Conservation (phyloP, 2,888 invertebrate species). For the Ophraella communa region DNA sequence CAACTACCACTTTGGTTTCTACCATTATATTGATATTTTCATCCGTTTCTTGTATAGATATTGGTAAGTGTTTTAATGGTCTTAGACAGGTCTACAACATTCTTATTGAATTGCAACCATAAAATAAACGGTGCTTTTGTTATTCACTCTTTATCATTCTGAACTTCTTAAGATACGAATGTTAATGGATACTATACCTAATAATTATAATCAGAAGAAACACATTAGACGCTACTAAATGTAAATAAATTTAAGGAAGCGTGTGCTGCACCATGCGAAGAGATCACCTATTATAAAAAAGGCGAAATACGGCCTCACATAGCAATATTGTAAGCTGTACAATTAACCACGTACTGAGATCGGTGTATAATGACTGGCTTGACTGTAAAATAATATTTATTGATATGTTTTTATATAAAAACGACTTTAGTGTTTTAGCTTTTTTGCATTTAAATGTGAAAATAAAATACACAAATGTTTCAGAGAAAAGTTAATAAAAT, state of each 20-base stretch:
- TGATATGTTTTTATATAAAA: slow-evolving; percentile 10
- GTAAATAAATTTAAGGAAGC: no score
- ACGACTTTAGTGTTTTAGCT: slow-evolving; percentile 16
- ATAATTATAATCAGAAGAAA: no score
- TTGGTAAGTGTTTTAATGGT: no score
- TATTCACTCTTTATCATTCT: no score
- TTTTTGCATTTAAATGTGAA: slow-evolving; percentile 2
- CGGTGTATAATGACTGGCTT: slow-evolving; percentile 26
- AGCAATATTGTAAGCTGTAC: slow-evolving; percentile 15
- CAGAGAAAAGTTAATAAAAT: not conserved
- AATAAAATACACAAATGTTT: not conserved
- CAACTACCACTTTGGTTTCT: not conserved
- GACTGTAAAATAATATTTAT: slow-evolving; percentile 32
- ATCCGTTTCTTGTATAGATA: slow-evolving; percentile 1
- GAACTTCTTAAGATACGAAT: no score
- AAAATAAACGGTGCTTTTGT: no score
- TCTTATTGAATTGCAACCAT: no score
- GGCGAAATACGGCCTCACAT: not conserved
- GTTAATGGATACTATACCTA: no score
- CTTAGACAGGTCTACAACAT: no score
- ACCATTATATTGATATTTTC: not conserved
- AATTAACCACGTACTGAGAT: slow-evolving; percentile 14
- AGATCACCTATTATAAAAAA: no score
- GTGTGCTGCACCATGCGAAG: no score
- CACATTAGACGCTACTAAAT: no score